Conservation (phyloP, 2,113 vertebrate genomes). For the Crotophaga sulcirostris region DNA sequence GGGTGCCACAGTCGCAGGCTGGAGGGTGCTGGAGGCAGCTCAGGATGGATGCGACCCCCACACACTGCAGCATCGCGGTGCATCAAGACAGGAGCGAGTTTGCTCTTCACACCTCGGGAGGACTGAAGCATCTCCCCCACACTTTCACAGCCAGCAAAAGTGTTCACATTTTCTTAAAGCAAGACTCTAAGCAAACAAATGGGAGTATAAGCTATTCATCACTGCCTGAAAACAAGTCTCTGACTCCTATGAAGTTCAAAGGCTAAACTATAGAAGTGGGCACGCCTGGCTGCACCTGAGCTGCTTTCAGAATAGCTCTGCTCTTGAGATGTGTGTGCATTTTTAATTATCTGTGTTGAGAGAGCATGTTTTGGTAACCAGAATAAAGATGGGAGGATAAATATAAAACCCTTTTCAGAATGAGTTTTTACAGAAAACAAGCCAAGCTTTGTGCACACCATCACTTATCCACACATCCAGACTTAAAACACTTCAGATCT, state of each 20-base stretch:
- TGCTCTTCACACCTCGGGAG: neutral
- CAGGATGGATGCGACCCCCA: neutral
- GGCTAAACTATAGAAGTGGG: neutral
- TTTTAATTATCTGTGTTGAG: neutral
- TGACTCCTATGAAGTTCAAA: neutral
- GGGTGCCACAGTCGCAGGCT: neutral
- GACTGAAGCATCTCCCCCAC: neutral
- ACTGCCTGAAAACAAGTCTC: neutral
- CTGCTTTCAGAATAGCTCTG: neutral
- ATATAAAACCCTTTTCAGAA: neutral
- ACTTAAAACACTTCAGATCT: neutral
- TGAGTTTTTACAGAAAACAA: neutral
- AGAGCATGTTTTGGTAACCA: neutral
- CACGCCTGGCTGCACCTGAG: neutral
- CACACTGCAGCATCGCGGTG: fast-evolving
- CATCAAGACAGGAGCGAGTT: neutral
- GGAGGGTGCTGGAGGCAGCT: neutral
- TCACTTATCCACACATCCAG: neutral
- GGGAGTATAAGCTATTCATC: neutral
- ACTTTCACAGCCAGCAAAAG: neutral
- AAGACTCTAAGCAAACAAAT: neutral
- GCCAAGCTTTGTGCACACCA: neutral
- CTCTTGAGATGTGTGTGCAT: neutral
- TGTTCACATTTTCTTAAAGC: fast-evolving
- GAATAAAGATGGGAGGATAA: neutral